These are phyloP conservation scores for Seira sanloemensis DNA, from an alignment of 2,888 invertebrate genomes.

Conservation along the genomic window DNA sequence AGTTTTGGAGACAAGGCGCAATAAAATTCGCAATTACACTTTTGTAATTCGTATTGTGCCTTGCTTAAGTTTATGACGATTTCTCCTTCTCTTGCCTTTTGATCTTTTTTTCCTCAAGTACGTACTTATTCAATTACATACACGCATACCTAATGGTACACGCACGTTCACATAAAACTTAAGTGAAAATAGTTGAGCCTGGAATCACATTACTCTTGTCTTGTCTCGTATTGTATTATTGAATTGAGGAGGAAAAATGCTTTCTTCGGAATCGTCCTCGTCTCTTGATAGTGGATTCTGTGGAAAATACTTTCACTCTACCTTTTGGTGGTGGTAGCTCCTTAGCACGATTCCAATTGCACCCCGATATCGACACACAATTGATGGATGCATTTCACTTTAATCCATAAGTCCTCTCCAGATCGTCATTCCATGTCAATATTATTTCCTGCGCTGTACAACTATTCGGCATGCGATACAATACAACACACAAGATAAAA, in stretches of 20 bases:
- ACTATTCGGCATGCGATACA: not conserved
- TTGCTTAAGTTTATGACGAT: conserved; percentile 66
- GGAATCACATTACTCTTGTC: conserved; percentile 48
- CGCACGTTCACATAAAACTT: not conserved
- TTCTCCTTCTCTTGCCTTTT: not conserved
- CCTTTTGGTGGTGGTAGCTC: too few species aligned
- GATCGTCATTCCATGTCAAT: not conserved
- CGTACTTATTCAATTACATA: not conserved
- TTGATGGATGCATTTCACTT: conserved; percentile 55
- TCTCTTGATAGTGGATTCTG: not conserved
- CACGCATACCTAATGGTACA: conserved; percentile 12
- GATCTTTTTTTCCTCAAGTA: not conserved
- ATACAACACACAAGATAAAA: not conserved
- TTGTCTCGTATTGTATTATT: conserved; percentile 30
- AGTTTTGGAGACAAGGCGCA: conserved; percentile 42
- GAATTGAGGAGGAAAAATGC: conserved; percentile 29
- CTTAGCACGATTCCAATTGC: conserved; percentile 35
- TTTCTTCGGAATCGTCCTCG: not conserved
- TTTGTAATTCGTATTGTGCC: conserved; percentile 60
- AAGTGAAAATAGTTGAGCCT: conserved; percentile 11
- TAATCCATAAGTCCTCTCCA: not conserved
- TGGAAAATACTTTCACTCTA: conserved; percentile 41
- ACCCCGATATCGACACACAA: conserved; percentile 14
- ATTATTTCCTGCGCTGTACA: not conserved
- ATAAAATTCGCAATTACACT: conserved; percentile 70